A percentile compares a stretch with the other conserved stretches of the same genome.
phyloP scores from a whole-genome alignment of 2,888 invertebrate species.

The Hedychridium roseum region DNA sequence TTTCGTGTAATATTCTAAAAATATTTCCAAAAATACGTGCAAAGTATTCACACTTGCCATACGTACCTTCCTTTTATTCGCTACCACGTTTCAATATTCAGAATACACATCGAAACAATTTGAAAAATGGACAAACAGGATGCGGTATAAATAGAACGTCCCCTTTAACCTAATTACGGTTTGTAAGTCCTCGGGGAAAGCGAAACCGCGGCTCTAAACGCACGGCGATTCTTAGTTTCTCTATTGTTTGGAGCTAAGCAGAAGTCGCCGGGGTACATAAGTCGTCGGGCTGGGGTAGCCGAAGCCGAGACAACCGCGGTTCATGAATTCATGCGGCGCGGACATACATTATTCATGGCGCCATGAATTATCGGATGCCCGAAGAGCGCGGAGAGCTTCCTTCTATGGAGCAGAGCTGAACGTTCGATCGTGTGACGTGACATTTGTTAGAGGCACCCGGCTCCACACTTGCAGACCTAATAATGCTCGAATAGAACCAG shows the following conservation, averaged over 20 bases:
- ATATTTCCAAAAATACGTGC: background rate
- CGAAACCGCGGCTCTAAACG: too few relatives aligned
- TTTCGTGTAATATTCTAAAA: too few relatives aligned
- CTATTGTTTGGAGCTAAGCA: slow-evolving; percentile 31
- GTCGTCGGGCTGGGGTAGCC: slow-evolving; percentile 12
- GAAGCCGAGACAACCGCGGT: slow-evolving; percentile 21
- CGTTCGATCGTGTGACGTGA: slow-evolving; percentile 27
- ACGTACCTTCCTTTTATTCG: background rate
- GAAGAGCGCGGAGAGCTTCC: slow-evolving; percentile 9
- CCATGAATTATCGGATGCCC: slow-evolving; percentile 38
- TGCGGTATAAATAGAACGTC: background rate
- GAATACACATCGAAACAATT: background rate
- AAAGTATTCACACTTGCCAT: background rate
- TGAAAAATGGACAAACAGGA: background rate
- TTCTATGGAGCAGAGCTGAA: background rate
- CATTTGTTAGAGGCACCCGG: slow-evolving; percentile 35
- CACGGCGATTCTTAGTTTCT: too few relatives aligned
- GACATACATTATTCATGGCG: slow-evolving; percentile 39
- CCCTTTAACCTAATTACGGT: too few relatives aligned
- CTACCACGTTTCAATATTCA: background rate
- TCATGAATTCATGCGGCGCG: slow-evolving; percentile 38
- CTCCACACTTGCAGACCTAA: slow-evolving; percentile 23
- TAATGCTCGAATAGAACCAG: too few relatives aligned
- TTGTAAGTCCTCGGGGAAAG: background rate
- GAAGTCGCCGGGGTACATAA: slow-evolving; percentile 22